Evolutionary conservation across 2,888 invertebrate genomes (phyloP).

Genomic region (Hartigia nigra): DNA sequence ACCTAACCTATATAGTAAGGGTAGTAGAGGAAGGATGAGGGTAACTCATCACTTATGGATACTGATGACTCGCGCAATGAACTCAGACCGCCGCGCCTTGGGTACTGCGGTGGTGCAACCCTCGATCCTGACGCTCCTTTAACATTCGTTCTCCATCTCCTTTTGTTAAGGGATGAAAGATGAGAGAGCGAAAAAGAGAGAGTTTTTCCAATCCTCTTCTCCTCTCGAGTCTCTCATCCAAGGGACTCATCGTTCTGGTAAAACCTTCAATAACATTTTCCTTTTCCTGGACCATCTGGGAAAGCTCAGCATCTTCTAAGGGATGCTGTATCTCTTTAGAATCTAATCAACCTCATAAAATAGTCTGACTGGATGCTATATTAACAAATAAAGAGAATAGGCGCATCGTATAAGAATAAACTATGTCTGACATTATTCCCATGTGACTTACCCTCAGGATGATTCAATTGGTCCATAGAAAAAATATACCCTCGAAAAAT

Average conservation of each 20-base stretch:
- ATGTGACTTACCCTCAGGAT: slow-evolving; percentile 10
- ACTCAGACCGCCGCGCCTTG: slow-evolving; percentile 56
- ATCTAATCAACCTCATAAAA: slow-evolving; percentile 15
- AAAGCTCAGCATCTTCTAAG: slow-evolving; percentile 16
- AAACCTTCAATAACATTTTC: slow-evolving; percentile 60
- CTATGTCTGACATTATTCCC: slow-evolving; percentile 11
- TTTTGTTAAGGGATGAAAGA: slow-evolving; percentile 29
- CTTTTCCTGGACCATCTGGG: slow-evolving; percentile 32
- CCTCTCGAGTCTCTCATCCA: slow-evolving; percentile 32
- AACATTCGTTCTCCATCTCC: slow-evolving; percentile 42
- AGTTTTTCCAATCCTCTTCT: slow-evolving; percentile 28
- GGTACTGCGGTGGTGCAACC: slow-evolving; percentile 37
- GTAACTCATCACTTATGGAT: slow-evolving; percentile 80
- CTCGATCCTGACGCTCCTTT: slow-evolving; percentile 65
- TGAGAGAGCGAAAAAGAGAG: background rate
- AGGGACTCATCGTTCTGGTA: slow-evolving; percentile 23
- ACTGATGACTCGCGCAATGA: slow-evolving; percentile 81
- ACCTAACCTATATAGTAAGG: slow-evolving; percentile 28
- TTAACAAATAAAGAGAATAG: slow-evolving; percentile 31
- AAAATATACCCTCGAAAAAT: background rate
- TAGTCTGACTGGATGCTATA: slow-evolving; percentile 25
- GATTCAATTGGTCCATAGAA: slow-evolving; percentile 9
- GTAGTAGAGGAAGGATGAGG: slow-evolving; percentile 31
- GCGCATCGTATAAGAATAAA: slow-evolving; percentile 1
- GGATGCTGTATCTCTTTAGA: slow-evolving; percentile 17